Percentiles rank a stretch among this genome's conserved stretches.
These are phyloP conservation scores for Schizothorax lantsangensis DNA, from an alignment of 2,797 vertebrate genomes.

Conservation along the genomic window DNA sequence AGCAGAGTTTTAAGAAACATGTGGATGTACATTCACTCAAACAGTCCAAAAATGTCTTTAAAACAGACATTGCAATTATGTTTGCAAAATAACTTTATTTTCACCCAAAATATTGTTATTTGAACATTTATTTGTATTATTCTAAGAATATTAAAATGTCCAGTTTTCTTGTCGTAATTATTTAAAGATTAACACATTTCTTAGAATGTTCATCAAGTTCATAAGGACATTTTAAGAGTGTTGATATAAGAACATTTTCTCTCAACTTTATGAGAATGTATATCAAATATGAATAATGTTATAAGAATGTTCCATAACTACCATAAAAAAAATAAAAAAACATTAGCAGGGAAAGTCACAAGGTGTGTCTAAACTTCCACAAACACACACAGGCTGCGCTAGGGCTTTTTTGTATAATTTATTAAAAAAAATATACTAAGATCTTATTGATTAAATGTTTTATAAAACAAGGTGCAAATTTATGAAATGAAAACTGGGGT, in stretches of 20 bases:
- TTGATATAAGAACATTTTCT: background rate
- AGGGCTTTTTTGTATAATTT: background rate
- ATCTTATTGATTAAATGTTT: background rate
- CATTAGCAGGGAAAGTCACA: no score
- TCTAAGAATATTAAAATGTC: no score
- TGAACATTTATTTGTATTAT: no score
- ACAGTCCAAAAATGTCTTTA: background rate
- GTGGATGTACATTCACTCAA: no score
- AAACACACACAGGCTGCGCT: background rate
- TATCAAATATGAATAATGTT: background rate
- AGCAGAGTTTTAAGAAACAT: background rate
- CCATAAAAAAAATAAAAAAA: no score
- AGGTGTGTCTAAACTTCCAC: background rate
- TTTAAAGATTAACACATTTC: no score
- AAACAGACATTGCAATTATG: background rate
- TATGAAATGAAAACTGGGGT: background rate
- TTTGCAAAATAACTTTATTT: constrained; percentile 1
- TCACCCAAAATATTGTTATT: background rate
- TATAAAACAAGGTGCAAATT: background rate
- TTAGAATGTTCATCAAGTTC: background rate
- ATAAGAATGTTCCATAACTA: background rate
- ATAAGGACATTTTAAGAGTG: background rate
- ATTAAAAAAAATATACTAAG: background rate
- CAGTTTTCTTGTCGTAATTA: no score
- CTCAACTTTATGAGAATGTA: no score